Percentiles rank a stretch among this genome's conserved stretches.
These are phyloP conservation scores for Brachyhypopomus gauderio DNA, from an alignment of 2,113 vertebrate species.

Conservation along the genomic window DNA sequence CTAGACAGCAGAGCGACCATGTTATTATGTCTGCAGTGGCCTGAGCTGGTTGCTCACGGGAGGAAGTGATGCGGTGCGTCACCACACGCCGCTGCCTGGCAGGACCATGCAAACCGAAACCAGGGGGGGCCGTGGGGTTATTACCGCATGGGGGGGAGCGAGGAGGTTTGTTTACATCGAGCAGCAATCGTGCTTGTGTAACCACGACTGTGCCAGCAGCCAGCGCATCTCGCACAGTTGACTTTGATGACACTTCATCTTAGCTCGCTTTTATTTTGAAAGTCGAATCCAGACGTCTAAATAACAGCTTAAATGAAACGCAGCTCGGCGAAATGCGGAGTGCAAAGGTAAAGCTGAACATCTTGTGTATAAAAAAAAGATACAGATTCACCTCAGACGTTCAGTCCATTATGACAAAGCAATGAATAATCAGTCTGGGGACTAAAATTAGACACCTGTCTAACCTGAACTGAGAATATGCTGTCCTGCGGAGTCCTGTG, in stretches of 20 bases:
- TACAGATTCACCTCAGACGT: conserved; percentile 1
- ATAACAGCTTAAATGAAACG: conserved; percentile 43
- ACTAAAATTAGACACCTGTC: conserved; percentile 42
- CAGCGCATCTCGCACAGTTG: conserved; percentile 39
- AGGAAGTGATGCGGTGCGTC: conserved; percentile 27
- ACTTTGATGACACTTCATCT: conserved; percentile 46
- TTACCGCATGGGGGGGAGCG: neutral
- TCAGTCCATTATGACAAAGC: neutral
- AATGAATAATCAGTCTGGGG: conserved; percentile 32
- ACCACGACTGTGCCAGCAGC: conserved; percentile 22
- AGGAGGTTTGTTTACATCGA: conserved; percentile 61
- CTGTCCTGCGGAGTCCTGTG: neutral
- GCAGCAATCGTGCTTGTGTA: conserved; percentile 45
- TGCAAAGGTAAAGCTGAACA: neutral
- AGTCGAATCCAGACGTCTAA: conserved; percentile 62
- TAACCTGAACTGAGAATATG: conserved; percentile 22
- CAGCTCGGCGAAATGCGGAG: conserved; percentile 18
- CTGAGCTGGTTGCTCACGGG: conserved; percentile 57
- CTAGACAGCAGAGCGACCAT: conserved; percentile 64
- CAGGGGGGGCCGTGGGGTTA: conserved; percentile 38
- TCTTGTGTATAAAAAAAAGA: conserved; percentile 14
- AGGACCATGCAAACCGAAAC: conserved; percentile 59
- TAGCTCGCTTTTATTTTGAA: conserved; percentile 60
- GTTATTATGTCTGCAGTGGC: conserved; percentile 69
- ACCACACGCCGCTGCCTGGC: conserved; percentile 34